These are phyloP conservation scores for Chaenogobius annularis DNA, from an alignment of 2,113 vertebrate species.

Conservation along the genomic window DNA sequence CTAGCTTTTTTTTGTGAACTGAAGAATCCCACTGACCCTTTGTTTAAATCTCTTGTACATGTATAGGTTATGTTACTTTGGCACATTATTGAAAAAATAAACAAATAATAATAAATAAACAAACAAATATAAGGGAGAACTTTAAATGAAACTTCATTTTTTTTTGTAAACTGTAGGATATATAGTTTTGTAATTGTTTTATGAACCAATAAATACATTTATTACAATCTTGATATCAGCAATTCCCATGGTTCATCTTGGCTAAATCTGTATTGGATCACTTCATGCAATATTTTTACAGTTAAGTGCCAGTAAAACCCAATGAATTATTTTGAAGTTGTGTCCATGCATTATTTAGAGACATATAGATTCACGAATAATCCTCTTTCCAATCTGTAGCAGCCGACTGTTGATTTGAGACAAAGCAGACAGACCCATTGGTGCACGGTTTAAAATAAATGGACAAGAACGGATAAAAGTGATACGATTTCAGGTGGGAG, in stretches of 20 bases:
- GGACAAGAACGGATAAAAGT: neutral
- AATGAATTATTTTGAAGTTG: neutral
- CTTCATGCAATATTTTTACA: neutral
- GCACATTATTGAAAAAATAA: no score
- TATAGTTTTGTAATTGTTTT: neutral
- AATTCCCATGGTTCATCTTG: neutral
- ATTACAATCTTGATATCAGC: no score
- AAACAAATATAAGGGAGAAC: no score
- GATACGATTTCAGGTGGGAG: no score
- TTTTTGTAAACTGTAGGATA: neutral
- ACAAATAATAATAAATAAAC: no score
- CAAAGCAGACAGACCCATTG: neutral
- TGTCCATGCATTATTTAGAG: neutral
- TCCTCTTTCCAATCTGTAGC: neutral
- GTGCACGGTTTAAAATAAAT: neutral
- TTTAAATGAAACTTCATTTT: neutral
- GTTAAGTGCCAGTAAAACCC: neutral
- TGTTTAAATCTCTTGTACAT: no score
- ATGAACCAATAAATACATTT: no score
- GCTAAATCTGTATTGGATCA: constrained; percentile 5
- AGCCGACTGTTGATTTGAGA: neutral
- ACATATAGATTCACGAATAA: neutral
- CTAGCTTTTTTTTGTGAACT: no score
- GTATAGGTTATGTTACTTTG: no score
- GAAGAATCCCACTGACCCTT: no score